A percentile compares a stretch with the other conserved stretches of the same genome.
These are phyloP conservation scores for Gavialis gangeticus DNA, from an alignment of 2,113 vertebrate genomes.

Conservation along the genomic window DNA sequence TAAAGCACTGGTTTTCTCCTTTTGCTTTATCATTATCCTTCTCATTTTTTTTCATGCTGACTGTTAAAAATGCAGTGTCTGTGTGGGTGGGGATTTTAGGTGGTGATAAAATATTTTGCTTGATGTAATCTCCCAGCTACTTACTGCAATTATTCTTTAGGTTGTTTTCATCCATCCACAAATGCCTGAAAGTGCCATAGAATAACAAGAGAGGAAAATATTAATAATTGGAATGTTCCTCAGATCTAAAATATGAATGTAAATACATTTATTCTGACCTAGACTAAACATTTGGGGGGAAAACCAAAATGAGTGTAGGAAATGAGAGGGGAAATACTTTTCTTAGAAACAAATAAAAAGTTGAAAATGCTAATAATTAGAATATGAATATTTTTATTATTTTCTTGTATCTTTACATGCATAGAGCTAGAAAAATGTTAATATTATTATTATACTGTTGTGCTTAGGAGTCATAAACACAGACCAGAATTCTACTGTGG, in stretches of 20 bases:
- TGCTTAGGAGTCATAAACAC: neutral
- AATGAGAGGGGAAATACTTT: neutral
- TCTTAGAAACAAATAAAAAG: neutral
- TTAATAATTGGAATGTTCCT: neutral
- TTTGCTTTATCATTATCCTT: neutral
- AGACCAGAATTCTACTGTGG: too few relatives aligned
- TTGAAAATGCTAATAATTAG: neutral
- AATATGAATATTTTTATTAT: neutral
- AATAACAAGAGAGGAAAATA: neutral
- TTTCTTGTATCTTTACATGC: neutral
- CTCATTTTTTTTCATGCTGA: constrained; percentile 4
- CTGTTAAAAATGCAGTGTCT: constrained; percentile 10
- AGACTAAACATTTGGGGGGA: neutral
- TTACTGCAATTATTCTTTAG: neutral
- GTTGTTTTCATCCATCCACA: neutral
- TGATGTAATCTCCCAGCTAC: constrained; percentile 24
- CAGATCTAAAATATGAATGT: neutral
- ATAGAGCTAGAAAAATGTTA: neutral
- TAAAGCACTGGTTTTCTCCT: neutral
- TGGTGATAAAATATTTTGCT: constrained; percentile 7
- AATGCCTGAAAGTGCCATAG: neutral
- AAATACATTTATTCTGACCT: constrained; percentile 5
- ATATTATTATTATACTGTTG: neutral
- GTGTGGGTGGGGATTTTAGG: neutral
- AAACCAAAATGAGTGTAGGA: neutral